Evolutionary conservation across 2,888 invertebrate genomes (phyloP).

Genomic region (Muscina levida): DNA sequence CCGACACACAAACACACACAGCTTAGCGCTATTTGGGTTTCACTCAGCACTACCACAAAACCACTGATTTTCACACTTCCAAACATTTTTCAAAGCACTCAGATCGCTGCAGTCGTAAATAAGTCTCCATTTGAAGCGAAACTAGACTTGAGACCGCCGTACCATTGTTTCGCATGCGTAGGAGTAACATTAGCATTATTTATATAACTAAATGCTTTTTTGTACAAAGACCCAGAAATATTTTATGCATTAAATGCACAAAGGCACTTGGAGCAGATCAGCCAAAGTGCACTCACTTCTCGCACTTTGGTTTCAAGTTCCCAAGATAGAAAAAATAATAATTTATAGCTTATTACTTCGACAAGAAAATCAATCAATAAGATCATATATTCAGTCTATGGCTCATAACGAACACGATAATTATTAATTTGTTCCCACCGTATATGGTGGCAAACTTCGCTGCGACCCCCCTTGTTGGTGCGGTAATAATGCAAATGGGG

Average conservation of each 20-base stretch:
- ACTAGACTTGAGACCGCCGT: not conserved
- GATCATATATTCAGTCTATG: slow-evolving; percentile 40
- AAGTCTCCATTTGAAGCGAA: slow-evolving; percentile 42
- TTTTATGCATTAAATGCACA: slow-evolving; percentile 16
- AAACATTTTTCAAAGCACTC: slow-evolving; percentile 40
- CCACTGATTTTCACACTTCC: slow-evolving; percentile 60
- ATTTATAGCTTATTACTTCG: slow-evolving; percentile 49
- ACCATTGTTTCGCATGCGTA: slow-evolving; percentile 42
- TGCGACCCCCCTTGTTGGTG: too few species aligned
- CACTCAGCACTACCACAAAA: slow-evolving; percentile 37
- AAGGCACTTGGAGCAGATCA: slow-evolving; percentile 1
- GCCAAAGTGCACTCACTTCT: not conserved
- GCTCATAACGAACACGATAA: slow-evolving; percentile 31
- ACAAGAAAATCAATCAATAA: slow-evolving; percentile 58
- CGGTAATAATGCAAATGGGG: too few species aligned
- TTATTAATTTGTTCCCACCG: slow-evolving; percentile 51
- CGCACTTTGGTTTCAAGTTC: slow-evolving; percentile 42
- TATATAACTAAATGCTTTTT: slow-evolving; percentile 52
- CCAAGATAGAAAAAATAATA: slow-evolving; percentile 43
- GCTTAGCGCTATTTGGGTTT: not conserved
- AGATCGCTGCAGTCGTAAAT: too few species aligned
- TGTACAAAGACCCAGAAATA: slow-evolving; percentile 10
- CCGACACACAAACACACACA: slow-evolving; percentile 10
- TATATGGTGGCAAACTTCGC: not conserved
- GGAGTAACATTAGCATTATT: slow-evolving; percentile 61